Evolutionary conservation across 2,888 invertebrate species (phyloP).

Genomic region (Coecobrya sp.): DNA sequence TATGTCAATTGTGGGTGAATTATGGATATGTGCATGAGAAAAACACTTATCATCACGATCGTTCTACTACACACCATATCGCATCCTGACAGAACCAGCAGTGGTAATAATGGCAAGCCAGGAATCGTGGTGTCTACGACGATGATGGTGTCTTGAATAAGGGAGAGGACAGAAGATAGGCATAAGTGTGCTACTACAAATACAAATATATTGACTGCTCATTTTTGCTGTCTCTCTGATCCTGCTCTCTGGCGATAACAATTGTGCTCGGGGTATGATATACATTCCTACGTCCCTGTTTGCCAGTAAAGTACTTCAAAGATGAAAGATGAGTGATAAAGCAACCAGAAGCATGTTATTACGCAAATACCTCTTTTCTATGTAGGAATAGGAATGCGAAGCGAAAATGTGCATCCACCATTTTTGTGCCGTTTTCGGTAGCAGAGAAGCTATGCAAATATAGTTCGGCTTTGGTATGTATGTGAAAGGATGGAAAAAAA

Average conservation of each 20-base stretch:
- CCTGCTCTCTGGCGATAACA: not conserved
- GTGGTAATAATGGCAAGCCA: constrained; percentile 8
- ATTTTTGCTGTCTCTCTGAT: not conserved
- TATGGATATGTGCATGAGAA: constrained; percentile 73
- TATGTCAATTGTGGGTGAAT: constrained; percentile 70
- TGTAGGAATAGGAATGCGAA: not conserved
- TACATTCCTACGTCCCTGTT: not conserved
- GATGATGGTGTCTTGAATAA: not conserved
- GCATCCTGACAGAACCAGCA: constrained; percentile 62
- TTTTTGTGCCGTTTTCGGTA: constrained; percentile 16
- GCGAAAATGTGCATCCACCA: not conserved
- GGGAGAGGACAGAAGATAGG: constrained; percentile 10
- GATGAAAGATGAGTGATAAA: constrained; percentile 12
- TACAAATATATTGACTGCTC: not conserved
- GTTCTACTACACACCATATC: constrained; percentile 21
- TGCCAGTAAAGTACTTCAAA: constrained; percentile 1
- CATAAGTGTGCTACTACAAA: not conserved
- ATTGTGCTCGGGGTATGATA: not conserved
- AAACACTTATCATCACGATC: constrained; percentile 60
- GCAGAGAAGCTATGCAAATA: constrained; percentile 19
- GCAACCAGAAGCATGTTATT: constrained; percentile 16
- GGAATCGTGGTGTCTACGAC: not conserved
- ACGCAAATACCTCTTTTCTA: constrained; percentile 29
- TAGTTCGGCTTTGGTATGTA: not conserved
- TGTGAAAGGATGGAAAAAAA: constrained; percentile 22